A percentile compares a stretch with the other conserved stretches of the same genome.
These are phyloP conservation scores for Cuculus canorus DNA, from an alignment of 2,797 vertebrate genomes.

Conservation along the genomic window DNA sequence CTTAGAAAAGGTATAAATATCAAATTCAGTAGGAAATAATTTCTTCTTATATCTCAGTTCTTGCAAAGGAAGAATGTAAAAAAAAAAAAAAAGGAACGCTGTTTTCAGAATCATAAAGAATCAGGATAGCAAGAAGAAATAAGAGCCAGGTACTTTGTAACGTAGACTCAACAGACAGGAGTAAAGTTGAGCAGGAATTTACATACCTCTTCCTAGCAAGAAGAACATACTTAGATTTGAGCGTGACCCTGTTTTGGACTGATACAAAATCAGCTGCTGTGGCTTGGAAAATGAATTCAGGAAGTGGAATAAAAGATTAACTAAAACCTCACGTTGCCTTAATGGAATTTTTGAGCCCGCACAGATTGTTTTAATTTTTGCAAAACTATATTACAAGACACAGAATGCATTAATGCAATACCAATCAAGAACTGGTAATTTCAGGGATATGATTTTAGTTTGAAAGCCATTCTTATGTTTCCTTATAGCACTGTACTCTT, in stretches of 20 bases:
- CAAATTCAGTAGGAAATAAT: background rate
- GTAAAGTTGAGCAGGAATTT: background rate
- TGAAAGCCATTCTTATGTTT: background rate
- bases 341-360: background rate
- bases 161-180: background rate
- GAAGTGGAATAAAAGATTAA: background rate
- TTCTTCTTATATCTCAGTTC: background rate
- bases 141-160: background rate
- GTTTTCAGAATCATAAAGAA: background rate
- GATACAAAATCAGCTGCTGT: background rate
- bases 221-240: background rate
- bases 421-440: background rate
- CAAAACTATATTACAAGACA: background rate
- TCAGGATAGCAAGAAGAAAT: background rate
- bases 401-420: background rate
- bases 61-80: background rate
- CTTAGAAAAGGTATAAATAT: background rate
- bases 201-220: background rate
- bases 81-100: background rate
- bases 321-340: background rate
- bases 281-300: background rate
- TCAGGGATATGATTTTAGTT: background rate
- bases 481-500: background rate
- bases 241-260: background rate
- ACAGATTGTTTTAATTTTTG: background rate